Evolutionary conservation across 2,113 vertebrate genomes (phyloP), one percentile per base, ranked within the genome.

Genomic region (Sinocyclocheilus anophthalmus): DNA sequence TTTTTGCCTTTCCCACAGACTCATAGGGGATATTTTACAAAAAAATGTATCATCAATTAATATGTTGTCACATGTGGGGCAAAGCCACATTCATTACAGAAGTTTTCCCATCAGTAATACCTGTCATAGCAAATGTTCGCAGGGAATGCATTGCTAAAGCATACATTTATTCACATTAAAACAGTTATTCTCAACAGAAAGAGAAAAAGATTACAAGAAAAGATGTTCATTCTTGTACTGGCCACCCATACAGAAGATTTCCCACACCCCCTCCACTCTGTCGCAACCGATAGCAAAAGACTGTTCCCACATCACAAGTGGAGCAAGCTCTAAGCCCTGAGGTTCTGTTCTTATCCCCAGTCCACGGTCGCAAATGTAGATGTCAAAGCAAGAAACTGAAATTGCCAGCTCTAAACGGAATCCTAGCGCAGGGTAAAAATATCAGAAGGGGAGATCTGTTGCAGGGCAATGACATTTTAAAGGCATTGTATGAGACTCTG

Each of bases 361-460:
- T 79, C 16, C 53, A 45, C 8, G 37, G 76, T 75, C 75, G 59
- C 55, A 83, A 86, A 86, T 79, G 81, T 76, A 86, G 80, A 83
- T 85, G 85, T 88, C 81, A 83, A 67, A 80, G 22, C 67, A 85
- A 73, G 65, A 50, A 26, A 45, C 37, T 76, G 59, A 78, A 75
- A 78, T 85, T 81, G 61, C 72, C 30, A 48, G 50, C 48, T 61
- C 57, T 82, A 75, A 85, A 81, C 67, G 67, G 75, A 88, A 77
- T 88, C 84, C 48, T n/a, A 57, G 55, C 5, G 30, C 42, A 55
- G 76, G 42, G 50, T 18, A 65, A 63, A 80, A 81, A 69, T 82
- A 88, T 75, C 39, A 76, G 75, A 82, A 26, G 37, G 57, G 42
- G 33, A 61, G 72, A 82, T 88, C 57, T 85, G 77, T 39, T 39